A percentile compares a stretch with the other conserved stretches of the same genome.
Conservation (phyloP, 2,113 vertebrate species). For the Zosterops hypoxanthus region DNA sequence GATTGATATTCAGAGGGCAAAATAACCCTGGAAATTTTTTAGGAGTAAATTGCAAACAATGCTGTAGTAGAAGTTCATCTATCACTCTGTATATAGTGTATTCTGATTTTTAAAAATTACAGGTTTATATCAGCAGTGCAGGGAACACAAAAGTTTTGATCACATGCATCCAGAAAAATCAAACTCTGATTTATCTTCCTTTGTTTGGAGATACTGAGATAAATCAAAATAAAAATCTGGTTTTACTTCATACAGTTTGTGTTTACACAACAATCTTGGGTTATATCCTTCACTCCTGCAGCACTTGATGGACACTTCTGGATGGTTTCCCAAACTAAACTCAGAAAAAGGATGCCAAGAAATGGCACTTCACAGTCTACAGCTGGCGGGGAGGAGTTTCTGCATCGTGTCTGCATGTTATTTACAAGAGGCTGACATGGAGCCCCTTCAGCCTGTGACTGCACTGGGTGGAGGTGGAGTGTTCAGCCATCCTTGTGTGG, state of each 20-base stretch:
- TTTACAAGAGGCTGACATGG: background rate
- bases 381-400: background rate
- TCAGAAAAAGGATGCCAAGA: background rate
- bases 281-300: background rate
- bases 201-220: background rate
- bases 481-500: background rate
- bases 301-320: background rate
- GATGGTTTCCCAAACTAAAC: background rate
- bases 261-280: background rate
- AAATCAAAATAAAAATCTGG: background rate
- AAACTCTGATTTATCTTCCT: background rate
- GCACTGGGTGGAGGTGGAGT: background rate
- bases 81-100: background rate
- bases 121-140: background rate
- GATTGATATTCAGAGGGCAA: slow-evolving; percentile 26
- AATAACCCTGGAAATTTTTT: slow-evolving; percentile 20
- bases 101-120: slow-evolving; percentile 10
- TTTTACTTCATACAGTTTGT: background rate
- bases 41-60: slow-evolving; percentile 7
- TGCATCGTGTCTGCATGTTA: background rate
- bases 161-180: background rate
- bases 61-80: background rate
- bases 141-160: background rate
- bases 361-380: background rate
- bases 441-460: background rate